phyloP scores from a whole-genome alignment of 1,140 invertebrate genomes.

The Bombyx mori region DNA sequence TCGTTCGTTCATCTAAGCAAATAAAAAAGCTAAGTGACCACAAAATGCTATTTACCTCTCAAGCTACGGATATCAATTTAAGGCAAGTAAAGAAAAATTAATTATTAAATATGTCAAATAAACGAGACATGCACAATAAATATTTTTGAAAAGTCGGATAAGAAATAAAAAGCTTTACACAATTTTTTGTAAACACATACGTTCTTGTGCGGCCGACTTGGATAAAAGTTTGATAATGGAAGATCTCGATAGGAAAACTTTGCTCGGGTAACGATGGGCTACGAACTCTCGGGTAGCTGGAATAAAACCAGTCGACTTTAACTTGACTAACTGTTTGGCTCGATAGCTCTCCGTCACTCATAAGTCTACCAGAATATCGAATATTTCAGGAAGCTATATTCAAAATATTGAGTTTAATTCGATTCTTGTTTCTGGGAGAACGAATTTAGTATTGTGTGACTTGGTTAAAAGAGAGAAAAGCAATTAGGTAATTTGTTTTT shows the following conservation, averaged over 20 bases:
- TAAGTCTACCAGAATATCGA: constrained; percentile 6
- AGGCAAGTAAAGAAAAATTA: background rate
- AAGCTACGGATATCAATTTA: background rate
- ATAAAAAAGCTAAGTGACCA: too few species aligned
- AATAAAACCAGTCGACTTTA: constrained; percentile 33
- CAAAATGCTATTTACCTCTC: background rate
- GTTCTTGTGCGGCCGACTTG: constrained; percentile 33
- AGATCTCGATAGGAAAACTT: constrained; percentile 46
- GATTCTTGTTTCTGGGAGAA: background rate
- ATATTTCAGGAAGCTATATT: background rate
- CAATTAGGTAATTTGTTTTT: too few species aligned
- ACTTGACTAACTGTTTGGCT: constrained; percentile 11
- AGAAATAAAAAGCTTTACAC: constrained; percentile 11
- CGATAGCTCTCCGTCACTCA: constrained; percentile 6
- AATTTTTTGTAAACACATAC: constrained; percentile 32
- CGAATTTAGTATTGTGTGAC: background rate
- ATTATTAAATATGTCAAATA: background rate
- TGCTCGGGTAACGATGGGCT: constrained; percentile 34
- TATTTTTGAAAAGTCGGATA: background rate
- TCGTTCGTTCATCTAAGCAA: too few species aligned
- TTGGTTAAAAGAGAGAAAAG: too few species aligned
- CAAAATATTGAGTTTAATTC: background rate
- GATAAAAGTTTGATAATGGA: constrained; percentile 53
- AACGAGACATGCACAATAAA: background rate
- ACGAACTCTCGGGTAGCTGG: constrained; percentile 21